Evolutionary conservation across 2,113 vertebrate species (phyloP).

Genomic region (Phalacrocorax brasilianus): DNA sequence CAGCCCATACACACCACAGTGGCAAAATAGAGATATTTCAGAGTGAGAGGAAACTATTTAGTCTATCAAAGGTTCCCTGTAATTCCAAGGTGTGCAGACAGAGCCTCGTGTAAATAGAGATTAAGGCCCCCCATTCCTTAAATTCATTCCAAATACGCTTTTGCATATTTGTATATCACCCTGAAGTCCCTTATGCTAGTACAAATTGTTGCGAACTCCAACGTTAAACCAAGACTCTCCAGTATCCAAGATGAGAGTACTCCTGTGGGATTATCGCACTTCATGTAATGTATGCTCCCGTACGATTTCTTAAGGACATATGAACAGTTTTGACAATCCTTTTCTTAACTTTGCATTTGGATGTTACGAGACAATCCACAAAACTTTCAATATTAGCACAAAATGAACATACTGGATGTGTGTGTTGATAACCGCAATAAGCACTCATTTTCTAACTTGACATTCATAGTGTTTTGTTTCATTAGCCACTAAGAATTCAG

Average conservation of each 20-base stretch:
- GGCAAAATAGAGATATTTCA: background rate
- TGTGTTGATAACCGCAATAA: background rate
- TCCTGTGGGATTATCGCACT: background rate
- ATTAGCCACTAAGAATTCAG: background rate
- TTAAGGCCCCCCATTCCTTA: background rate
- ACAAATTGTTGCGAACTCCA: background rate
- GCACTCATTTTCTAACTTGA: background rate
- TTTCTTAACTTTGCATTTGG: background rate
- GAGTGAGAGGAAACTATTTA: background rate
- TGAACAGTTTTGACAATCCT: background rate
- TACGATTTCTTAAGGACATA: background rate
- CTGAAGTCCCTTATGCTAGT: background rate
- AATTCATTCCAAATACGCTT: background rate
- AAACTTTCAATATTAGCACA: background rate
- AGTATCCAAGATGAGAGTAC: background rate
- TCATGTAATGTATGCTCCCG: background rate
- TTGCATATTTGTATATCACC: background rate
- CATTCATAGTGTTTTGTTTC: background rate
- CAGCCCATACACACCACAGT: fast-evolving
- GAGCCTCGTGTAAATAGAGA: background rate
- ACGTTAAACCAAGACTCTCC: background rate
- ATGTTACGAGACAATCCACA: background rate
- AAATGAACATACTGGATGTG: background rate
- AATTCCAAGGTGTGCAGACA: background rate
- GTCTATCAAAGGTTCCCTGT: background rate